Conservation (phyloP, 1,140 invertebrate genomes). For the Magallana ariakensis region DNA sequence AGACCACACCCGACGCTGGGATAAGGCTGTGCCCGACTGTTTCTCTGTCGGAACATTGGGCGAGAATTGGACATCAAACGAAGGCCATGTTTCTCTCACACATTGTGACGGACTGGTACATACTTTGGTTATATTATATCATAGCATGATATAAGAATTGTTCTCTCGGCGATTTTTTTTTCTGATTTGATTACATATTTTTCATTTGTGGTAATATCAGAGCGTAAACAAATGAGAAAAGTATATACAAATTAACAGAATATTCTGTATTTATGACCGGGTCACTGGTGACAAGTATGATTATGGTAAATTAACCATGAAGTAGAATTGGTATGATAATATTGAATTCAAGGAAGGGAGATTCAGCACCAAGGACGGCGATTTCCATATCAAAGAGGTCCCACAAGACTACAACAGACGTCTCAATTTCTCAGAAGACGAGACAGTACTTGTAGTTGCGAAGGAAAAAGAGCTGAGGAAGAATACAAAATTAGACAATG, state of each 20-base stretch:
- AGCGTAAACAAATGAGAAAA: neutral
- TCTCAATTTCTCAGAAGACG: neutral
- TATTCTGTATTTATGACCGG: too few relatives aligned
- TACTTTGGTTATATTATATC: neutral
- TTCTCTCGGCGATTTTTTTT: too few relatives aligned
- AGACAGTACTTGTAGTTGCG: conserved; percentile 10
- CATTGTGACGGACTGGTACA: neutral
- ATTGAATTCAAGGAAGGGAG: neutral
- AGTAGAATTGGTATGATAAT: neutral
- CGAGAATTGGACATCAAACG: too few relatives aligned
- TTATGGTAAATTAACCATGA: too few relatives aligned
- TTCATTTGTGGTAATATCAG: neutral
- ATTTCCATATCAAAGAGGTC: neutral
- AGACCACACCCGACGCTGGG: too few relatives aligned
- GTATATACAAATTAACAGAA: neutral
- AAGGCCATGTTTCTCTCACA: too few relatives aligned
- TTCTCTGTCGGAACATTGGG: too few relatives aligned
- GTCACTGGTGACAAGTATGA: too few relatives aligned
- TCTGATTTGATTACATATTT: too few relatives aligned
- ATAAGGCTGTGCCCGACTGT: too few relatives aligned
- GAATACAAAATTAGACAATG: neutral
- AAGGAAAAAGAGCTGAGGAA: neutral
- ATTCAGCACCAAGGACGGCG: neutral
- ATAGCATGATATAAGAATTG: too few relatives aligned
- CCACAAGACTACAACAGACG: neutral